Percentiles rank a stretch among this genome's conserved stretches.
Conservation (phyloP, 1,140 invertebrate genomes). For the Plodia interpunctella region DNA sequence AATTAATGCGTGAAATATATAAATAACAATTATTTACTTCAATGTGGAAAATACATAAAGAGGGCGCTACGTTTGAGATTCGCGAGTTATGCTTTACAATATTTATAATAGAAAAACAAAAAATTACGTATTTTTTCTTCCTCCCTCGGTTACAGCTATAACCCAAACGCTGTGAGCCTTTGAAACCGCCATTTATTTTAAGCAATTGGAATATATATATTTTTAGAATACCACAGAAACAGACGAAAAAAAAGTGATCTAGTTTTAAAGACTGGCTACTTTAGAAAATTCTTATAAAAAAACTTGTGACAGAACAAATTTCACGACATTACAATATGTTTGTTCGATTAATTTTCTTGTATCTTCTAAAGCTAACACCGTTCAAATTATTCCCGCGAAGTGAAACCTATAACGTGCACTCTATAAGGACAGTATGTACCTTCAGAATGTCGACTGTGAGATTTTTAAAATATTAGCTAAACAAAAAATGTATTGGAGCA, state of each 20-base stretch:
- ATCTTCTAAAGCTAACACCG: background rate
- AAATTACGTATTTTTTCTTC: slow-evolving; percentile 9
- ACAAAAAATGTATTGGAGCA: no score
- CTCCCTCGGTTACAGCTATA: background rate
- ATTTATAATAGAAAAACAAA: background rate
- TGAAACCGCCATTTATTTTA: background rate
- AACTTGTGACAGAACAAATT: background rate
- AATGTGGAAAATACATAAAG: background rate
- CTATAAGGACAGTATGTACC: slow-evolving; percentile 28
- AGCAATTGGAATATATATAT: no score
- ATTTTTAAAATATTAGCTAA: no score
- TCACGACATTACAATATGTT: background rate
- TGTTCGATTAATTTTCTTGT: background rate
- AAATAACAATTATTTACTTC: background rate
- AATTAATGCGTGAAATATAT: no score
- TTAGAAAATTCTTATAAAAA: background rate
- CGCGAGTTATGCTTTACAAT: slow-evolving; percentile 6
- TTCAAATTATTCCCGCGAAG: slow-evolving; percentile 6
- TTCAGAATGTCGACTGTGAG: slow-evolving; percentile 8
- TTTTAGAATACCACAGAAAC: no score
- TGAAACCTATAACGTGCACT: slow-evolving; percentile 10
- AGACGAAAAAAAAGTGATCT: background rate
- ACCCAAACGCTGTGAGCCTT: background rate
- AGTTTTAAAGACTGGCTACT: background rate
- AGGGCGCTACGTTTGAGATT: slow-evolving; percentile 4